Percentiles rank a stretch among this genome's conserved stretches.
Conservation (phyloP, 2,113 vertebrate species). For the Saguinus imperator region DNA sequence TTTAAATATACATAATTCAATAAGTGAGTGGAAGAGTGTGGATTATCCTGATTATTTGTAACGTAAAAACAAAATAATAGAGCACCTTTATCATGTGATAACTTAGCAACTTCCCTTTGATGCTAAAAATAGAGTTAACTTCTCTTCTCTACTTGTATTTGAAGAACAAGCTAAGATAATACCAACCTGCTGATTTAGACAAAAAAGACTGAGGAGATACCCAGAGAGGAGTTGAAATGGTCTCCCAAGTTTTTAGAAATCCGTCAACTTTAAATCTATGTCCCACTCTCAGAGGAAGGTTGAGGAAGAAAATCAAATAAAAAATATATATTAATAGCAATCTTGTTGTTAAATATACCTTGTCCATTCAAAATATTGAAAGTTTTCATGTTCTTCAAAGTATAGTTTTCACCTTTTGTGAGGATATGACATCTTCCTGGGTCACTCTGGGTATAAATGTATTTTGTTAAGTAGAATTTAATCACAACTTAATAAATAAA, state of each 20-base stretch:
- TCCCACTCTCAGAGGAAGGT: background rate
- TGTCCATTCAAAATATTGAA: background rate
- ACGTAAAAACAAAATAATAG: background rate
- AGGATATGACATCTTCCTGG: background rate
- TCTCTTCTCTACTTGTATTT: background rate
- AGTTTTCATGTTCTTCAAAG: background rate
- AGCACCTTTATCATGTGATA: background rate
- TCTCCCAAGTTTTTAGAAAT: background rate
- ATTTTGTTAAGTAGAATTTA: background rate
- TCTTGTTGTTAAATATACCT: background rate
- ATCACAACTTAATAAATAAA: background rate
- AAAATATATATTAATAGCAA: background rate
- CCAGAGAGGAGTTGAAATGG: background rate
- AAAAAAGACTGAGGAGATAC: background rate
- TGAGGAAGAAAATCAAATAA: background rate
- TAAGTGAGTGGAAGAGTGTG: background rate
- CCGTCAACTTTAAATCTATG: background rate
- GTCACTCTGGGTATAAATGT: background rate
- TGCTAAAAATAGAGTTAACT: background rate
- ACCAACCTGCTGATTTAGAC: background rate
- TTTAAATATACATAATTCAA: background rate
- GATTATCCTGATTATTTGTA: background rate
- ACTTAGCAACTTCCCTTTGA: background rate
- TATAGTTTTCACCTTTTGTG: background rate
- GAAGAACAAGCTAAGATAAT: background rate